Conservation (phyloP, 2,113 vertebrate genomes). For the Jaculus jaculus region DNA sequence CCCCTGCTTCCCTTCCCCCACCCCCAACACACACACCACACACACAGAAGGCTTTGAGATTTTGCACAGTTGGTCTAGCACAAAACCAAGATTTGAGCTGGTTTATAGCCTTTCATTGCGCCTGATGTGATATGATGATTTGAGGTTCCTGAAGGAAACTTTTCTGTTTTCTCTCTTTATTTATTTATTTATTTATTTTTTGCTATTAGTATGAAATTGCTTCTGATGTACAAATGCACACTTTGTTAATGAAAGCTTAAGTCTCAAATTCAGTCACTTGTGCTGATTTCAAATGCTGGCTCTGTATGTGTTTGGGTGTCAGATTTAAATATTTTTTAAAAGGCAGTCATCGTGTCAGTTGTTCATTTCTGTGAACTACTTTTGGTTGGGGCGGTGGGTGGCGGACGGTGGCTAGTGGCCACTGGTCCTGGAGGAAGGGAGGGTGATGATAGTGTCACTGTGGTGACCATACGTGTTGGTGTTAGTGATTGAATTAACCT, state of each 20-base stretch:
- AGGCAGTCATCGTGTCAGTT: constrained; percentile 27
- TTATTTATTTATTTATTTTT: constrained; percentile 1
- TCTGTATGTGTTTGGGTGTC: constrained; percentile 28
- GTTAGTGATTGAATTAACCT: not conserved
- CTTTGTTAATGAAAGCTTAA: constrained; percentile 64
- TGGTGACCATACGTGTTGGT: constrained; percentile 1
- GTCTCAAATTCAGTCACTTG: not conserved
- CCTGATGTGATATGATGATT: constrained; percentile 49
- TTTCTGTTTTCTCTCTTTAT: constrained; percentile 49
- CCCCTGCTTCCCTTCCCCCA: not conserved
- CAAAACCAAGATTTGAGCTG: constrained; percentile 53
- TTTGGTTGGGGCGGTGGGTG: constrained; percentile 2
- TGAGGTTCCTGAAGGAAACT: constrained; percentile 69
- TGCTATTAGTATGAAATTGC: constrained; percentile 29
- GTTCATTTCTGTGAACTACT: not conserved
- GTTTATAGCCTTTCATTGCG: constrained; percentile 45
- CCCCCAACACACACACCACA: constrained; percentile 13
- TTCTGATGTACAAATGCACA: constrained; percentile 11
- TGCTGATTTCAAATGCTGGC: not conserved
- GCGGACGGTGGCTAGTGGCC: not conserved
- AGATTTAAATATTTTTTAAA: constrained; percentile 42
- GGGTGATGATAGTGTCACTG: not conserved
- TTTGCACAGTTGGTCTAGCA: constrained; percentile 54
- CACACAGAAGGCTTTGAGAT: constrained; percentile 41
- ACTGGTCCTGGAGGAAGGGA: not conserved